These are phyloP conservation scores for Crematogaster levior DNA, from an alignment of 2,888 invertebrate genomes.

Conservation along the genomic window DNA sequence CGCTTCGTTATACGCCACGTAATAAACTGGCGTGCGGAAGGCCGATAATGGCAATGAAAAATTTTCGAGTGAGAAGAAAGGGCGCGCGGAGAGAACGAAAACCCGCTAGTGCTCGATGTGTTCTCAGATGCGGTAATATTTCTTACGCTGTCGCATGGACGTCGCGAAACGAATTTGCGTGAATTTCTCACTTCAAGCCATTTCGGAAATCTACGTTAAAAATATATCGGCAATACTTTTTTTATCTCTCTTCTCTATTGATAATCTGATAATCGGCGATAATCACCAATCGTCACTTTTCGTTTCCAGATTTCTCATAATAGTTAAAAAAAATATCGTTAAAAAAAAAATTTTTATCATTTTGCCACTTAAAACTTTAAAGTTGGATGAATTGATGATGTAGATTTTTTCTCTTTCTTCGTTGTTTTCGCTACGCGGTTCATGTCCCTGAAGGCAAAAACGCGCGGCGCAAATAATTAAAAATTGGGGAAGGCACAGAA, in stretches of 20 bases:
- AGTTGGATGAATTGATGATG: not conserved
- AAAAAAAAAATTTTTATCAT: not conserved
- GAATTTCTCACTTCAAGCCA: not conserved
- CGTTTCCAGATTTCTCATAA: not conserved
- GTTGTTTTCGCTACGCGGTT: not conserved
- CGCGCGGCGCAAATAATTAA: constrained; percentile 59
- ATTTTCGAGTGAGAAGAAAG: constrained; percentile 33
- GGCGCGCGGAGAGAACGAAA: not conserved
- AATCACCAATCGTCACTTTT: not conserved
- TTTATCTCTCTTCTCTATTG: not conserved
- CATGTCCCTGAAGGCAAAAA: constrained; percentile 36
- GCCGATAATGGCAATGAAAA: constrained; percentile 60
- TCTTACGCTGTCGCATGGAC: constrained; percentile 1
- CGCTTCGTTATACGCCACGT: constrained; percentile 70
- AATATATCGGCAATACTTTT: not conserved
- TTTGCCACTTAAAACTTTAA: not conserved
- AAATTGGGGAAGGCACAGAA: constrained; percentile 42
- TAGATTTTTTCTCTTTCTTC: not conserved
- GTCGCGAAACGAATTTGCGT: constrained; percentile 2
- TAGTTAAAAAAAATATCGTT: not conserved
- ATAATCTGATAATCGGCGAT: not conserved
- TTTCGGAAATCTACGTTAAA: not conserved
- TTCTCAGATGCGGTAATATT: constrained; percentile 39
- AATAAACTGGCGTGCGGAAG: constrained; percentile 60
- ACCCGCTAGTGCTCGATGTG: constrained; percentile 9